These are phyloP conservation scores for Cenopis cana DNA, from an alignment of 2,888 invertebrate species.

Conservation along the genomic window DNA sequence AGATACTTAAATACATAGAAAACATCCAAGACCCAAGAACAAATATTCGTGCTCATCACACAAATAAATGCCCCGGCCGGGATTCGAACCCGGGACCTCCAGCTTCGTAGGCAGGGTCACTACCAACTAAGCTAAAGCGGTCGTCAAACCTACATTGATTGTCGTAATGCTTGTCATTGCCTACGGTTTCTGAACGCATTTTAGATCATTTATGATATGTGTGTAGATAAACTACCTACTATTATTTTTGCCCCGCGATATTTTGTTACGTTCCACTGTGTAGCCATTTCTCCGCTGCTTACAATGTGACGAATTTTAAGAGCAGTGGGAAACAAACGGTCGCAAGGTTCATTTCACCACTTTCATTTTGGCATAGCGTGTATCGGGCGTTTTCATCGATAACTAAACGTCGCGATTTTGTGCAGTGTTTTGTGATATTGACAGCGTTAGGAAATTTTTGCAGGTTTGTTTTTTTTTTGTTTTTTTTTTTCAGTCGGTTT, in stretches of 20 bases:
- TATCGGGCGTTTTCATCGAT: constrained; percentile 24
- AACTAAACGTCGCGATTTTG: constrained; percentile 15
- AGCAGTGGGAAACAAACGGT: constrained; percentile 65
- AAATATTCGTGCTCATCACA: too few relatives aligned
- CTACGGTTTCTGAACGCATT: too few relatives aligned
- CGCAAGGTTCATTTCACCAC: constrained; percentile 50
- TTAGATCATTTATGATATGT: too few relatives aligned
- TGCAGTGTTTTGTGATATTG: constrained; percentile 17
- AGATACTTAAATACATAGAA: too few relatives aligned
- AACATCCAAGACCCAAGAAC: too few relatives aligned
- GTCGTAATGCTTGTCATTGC: too few relatives aligned
- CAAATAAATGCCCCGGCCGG: too few relatives aligned
- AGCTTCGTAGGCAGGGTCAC: too few relatives aligned
- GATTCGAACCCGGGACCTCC: too few relatives aligned
- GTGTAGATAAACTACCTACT: too few relatives aligned
- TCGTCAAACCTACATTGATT: too few relatives aligned
- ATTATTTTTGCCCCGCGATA: constrained; percentile 18
- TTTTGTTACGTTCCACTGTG: constrained; percentile 42
- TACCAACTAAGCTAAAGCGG: too few relatives aligned
- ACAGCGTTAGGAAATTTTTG: constrained; percentile 17
- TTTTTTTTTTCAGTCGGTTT: constrained; percentile 15
- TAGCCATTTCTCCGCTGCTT: constrained; percentile 36
- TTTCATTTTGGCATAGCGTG: constrained; percentile 35
- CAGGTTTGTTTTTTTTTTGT: constrained; percentile 29
- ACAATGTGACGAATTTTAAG: constrained; percentile 60